Evolutionary conservation across 2,113 vertebrate genomes (phyloP), one percentile per base, ranked within the genome.

Genomic region (Indri indri): DNA sequence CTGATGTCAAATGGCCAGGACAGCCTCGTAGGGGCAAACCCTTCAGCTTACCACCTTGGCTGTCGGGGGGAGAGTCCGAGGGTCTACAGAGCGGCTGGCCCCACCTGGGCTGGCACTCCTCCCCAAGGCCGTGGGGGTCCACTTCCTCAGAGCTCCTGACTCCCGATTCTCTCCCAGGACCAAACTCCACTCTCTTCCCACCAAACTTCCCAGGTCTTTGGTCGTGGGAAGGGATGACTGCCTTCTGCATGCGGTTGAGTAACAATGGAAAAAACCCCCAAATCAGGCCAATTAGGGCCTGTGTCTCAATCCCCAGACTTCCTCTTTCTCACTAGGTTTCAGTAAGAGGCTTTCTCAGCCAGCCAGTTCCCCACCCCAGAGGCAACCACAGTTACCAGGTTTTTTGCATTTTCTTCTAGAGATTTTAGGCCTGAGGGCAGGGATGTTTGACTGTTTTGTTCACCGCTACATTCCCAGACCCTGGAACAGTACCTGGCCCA

Each of bases 191-290:
- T 45, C 5, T 6, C 17, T 70, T 79, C 32, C 47, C 30, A 65
- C 20, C 30, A 57, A 25, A 65, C 25, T 71, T 52, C 63, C 45
- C 37, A 93, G 65, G 40, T 17, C 25, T 22, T 50, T 27, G 34
- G 7, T 25, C 34, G 8, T 10, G 37, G 50, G 50, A 63, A 16
- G 68, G 59, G 37, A 32, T 25, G 76, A 34, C 50, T 76, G 50
- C 7, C 14, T 40, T 12, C 17, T 0, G 5, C 18, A 37, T 13
- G 0, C 0, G 27, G 23, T 25, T 25, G 11, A 8, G 8, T 34
- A 10, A 25, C 57, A 34, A 22, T 1, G 59, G 50, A 25, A 11
- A 50, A 4, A 22, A 25, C 37, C 8, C 22, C 37, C 9, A 30
- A 81, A 23, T 82, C 45, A 59, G 70, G n/a, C 32, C 3, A 10